Base-by-base conservation (phyloP, 2,888 invertebrate genomes). In the Fragum fragum region DNA sequence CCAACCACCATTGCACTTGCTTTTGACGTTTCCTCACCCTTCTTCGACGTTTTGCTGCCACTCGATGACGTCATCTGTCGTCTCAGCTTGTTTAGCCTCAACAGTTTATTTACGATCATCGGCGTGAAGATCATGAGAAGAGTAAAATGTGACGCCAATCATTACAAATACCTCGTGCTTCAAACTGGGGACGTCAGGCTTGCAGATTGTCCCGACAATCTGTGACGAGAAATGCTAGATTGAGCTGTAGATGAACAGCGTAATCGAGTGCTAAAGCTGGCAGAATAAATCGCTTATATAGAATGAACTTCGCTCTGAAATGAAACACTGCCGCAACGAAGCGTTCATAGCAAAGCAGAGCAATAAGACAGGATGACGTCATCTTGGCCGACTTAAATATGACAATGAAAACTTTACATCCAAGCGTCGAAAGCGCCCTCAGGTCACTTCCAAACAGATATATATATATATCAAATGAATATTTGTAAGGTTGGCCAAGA, bases 361-460 rank as follows among this genome's bases (percentile, higher is more conserved):
- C 88, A 5, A 90, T 85, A n/a, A 91, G 81, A 90, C 91, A 90
- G 9, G 90, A 90, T 21, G 90, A 90, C 21, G 86, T 86, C 86
- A 90, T 90, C 73, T 91, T 91, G 16, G 88, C 79, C 0, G 87
- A 82, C 11, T 82, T 82, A 71, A 84, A 89, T n/a, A 87, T 73
- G 76, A 87, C 84, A 74, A 89, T 90, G 73, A 89, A 91, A 7
- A 87, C 32, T 70, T 90, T 87, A 70, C 91, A 91, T 5, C 87
- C 83, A 7, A 66, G 26, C 0, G 76, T 74, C 1, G 85, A 81
- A 42, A 90, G 21, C 0, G 91, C 87, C 18, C 91, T 68, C 6
- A 86, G 18, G 74, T 91, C 91, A 9, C 53, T 18, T 0, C 88
- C 87, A n/a, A 90, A 39, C 42, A 89, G 39, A 5, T 74, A 47